phyloP scores from a whole-genome alignment of 2,888 invertebrate genomes.

The Heliconius ethilla region DNA sequence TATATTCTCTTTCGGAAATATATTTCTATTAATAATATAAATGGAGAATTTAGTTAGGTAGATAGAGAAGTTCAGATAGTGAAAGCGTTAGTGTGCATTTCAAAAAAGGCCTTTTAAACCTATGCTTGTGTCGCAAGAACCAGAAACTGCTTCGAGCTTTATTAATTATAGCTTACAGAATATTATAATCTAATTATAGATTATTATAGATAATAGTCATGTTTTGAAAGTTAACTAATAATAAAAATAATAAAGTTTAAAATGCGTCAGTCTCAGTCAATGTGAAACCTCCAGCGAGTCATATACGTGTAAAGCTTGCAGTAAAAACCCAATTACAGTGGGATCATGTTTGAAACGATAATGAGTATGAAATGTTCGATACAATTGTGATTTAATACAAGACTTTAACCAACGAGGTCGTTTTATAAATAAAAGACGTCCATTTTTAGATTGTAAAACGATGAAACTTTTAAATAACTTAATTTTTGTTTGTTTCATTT shows the following conservation, averaged over 20 bases:
- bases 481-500: not conserved
- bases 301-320: slow-evolving; percentile 46
- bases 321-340: slow-evolving; percentile 54
- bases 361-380: slow-evolving; percentile 49
- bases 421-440: not conserved
- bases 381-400: slow-evolving; percentile 37
- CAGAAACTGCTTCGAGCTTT: no score
- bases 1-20: no score
- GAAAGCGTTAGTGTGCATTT: no score
- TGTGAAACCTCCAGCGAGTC: slow-evolving; percentile 40
- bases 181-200: no score
- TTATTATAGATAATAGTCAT: no score
- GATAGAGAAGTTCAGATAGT: no score
- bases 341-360: slow-evolving; percentile 50
- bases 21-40: no score
- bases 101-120: no score
- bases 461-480: not conserved
- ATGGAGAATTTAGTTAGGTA: no score
- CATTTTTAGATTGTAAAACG: not conserved
- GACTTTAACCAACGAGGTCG: not conserved
- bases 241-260: not conserved
- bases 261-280: slow-evolving; percentile 27
- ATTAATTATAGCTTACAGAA: no score
- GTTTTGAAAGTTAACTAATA: not conserved
- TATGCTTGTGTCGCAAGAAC: no score